phyloP scores from a whole-genome alignment of 2,113 vertebrate species.

The Ptyas mucosa region DNA sequence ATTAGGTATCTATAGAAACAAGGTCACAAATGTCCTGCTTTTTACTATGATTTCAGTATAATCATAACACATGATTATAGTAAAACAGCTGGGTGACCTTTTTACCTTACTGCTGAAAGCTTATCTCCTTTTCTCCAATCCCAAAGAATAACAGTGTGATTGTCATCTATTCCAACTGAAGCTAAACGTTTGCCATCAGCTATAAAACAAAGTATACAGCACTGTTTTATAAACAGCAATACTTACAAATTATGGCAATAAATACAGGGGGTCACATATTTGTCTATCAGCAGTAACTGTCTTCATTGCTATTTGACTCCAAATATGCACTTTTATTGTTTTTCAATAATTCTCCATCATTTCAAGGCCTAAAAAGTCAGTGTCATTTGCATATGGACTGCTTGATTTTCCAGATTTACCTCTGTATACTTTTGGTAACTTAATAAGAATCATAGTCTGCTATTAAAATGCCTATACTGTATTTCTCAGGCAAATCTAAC shows the following conservation, averaged over 20 bases:
- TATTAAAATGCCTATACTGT: not conserved
- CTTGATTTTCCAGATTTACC: not conserved
- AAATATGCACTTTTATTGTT: not conserved
- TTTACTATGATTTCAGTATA: not conserved
- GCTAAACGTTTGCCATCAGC: constrained; percentile 93
- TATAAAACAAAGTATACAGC: constrained; percentile 59
- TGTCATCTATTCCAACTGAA: constrained; percentile 93
- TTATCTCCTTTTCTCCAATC: constrained; percentile 98
- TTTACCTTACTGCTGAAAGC: constrained; percentile 87
- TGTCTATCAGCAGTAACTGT: not conserved
- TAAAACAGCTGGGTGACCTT: constrained; percentile 1
- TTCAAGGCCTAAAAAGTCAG: not conserved
- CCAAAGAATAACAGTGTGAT: constrained; percentile 92
- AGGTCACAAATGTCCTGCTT: not conserved
- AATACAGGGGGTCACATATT: not conserved
- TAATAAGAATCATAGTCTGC: not conserved
- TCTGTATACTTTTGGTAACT: not conserved
- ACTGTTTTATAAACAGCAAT: constrained; percentile 27
- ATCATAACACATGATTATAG: not conserved
- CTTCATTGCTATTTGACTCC: not conserved
- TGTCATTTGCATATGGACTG: not conserved
- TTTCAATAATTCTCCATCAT: not conserved
- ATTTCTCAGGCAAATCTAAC: not conserved
- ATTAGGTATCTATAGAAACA: not conserved
- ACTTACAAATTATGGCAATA: not conserved